These are phyloP conservation scores for Rhabdornis inornatus DNA, from an alignment of 2,113 vertebrate species.

Conservation along the genomic window DNA sequence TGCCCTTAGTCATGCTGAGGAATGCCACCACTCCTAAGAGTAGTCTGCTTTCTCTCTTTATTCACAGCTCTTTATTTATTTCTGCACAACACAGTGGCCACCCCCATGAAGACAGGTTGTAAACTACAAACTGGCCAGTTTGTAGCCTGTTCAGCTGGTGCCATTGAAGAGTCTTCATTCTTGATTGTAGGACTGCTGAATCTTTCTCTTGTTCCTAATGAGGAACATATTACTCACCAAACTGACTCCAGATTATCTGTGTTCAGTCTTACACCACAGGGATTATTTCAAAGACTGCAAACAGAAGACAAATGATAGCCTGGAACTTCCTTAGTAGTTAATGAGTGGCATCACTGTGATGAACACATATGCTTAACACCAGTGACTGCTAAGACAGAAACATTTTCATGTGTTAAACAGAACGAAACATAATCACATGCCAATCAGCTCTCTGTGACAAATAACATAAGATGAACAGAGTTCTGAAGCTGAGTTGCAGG, in stretches of 20 bases:
- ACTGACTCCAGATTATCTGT: neutral
- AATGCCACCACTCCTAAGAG: neutral
- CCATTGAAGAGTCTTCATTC: neutral
- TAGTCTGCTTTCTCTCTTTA: neutral
- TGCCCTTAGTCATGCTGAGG: neutral
- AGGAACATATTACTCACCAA: neutral
- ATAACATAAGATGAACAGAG: neutral
- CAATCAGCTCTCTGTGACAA: neutral
- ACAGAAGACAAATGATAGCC: neutral
- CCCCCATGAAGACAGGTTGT: neutral
- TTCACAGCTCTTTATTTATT: neutral
- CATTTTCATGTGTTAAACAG: neutral
- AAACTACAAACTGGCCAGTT: neutral
- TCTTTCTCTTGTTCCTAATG: neutral
- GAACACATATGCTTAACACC: neutral
- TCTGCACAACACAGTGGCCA: neutral
- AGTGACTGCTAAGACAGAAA: neutral
- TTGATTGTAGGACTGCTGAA: neutral
- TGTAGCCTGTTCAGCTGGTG: neutral
- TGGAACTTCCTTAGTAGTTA: neutral
- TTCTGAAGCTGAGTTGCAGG: neutral
- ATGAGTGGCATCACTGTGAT: neutral
- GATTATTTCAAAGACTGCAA: neutral
- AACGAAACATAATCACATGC: neutral
- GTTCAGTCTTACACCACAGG: neutral